These are phyloP conservation scores for Corvus moneduloides DNA, from an alignment of 2,113 vertebrate genomes.

Conservation along the genomic window DNA sequence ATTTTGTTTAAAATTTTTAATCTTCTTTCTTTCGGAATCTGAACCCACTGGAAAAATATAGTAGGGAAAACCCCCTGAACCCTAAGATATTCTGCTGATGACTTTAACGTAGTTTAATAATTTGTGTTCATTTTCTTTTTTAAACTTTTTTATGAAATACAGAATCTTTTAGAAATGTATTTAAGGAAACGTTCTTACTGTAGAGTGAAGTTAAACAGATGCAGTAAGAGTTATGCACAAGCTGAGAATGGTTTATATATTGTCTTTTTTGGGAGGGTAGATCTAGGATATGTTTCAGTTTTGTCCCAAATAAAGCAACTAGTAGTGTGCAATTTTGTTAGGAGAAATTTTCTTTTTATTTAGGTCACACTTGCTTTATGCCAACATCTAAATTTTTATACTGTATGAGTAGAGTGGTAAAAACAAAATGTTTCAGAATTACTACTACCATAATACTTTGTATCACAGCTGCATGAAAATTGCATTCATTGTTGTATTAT, in stretches of 20 bases:
- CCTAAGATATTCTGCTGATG: not conserved
- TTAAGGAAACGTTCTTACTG: not conserved
- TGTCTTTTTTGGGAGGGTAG: not conserved
- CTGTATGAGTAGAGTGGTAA: not conserved
- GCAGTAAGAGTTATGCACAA: not conserved
- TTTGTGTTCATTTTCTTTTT: not conserved
- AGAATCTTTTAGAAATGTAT: not conserved
- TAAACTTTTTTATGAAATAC: not conserved
- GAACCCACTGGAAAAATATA: not conserved
- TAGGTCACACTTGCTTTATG: not conserved
- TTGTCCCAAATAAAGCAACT: not conserved
- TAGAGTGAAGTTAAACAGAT: not conserved
- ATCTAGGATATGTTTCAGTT: not conserved
- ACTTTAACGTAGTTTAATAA: not conserved
- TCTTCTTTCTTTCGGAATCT: not conserved
- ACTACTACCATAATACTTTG: not conserved
- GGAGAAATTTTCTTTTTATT: not conserved
- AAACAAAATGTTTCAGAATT: not conserved
- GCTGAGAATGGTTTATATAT: not conserved
- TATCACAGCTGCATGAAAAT: slow-evolving; percentile 21
- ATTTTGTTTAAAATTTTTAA: not conserved
- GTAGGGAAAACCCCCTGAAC: not conserved
- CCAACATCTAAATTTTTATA: not conserved
- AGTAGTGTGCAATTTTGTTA: not conserved
- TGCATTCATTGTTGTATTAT: not conserved